Evolutionary conservation across 2,113 vertebrate genomes (phyloP).

Genomic region (Stomatorhinus ivindoensis): DNA sequence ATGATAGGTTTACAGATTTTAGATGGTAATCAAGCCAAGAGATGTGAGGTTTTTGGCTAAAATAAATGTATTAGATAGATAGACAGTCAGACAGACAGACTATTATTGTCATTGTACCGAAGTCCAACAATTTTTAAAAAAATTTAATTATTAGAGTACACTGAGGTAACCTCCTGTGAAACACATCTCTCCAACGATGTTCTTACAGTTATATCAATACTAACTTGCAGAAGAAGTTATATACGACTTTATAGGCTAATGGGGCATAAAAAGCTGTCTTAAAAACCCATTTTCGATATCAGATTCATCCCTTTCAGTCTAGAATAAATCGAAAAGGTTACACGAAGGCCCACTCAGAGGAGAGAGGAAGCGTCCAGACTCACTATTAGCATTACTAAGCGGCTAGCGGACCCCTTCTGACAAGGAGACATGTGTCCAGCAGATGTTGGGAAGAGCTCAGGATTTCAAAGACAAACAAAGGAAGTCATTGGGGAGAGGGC

Average conservation of each 20-base stretch:
- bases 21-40: neutral
- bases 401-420: neutral
- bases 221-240: neutral
- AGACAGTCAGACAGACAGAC: too few relatives aligned
- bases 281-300: neutral
- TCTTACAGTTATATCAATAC: neutral
- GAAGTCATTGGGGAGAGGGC: conserved; percentile 9
- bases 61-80: neutral
- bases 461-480: neutral
- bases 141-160: too few relatives aligned
- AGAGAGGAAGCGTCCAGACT: neutral
- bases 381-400: neutral
- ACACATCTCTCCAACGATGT: neutral
- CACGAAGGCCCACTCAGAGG: neutral
- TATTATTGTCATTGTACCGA: too few relatives aligned
- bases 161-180: neutral
- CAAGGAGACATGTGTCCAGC: conserved; percentile 6
- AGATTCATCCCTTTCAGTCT: neutral
- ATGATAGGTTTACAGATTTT: neutral
- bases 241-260: neutral
- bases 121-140: too few relatives aligned
- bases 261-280: neutral
- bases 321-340: neutral
- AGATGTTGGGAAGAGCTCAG: conserved; percentile 17
- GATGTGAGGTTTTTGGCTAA: neutral